A percentile compares a stretch with the other conserved stretches of the same genome.
These are phyloP conservation scores for Mormoops blainvillei DNA, from an alignment of 2,113 vertebrate species.

Conservation along the genomic window DNA sequence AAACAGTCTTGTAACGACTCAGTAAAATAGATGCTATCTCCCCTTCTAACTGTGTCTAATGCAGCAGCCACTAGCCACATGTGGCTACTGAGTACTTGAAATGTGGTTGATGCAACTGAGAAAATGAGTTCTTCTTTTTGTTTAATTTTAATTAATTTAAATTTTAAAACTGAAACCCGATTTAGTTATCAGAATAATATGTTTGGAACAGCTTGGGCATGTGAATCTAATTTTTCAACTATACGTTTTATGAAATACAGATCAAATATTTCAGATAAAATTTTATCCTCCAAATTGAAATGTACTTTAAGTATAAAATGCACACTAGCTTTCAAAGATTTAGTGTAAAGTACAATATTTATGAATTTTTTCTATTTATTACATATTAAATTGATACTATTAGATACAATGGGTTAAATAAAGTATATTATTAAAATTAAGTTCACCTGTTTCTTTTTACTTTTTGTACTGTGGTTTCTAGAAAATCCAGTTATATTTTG, in stretches of 20 bases:
- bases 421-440: conserved; percentile 7
- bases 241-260: conserved; percentile 27
- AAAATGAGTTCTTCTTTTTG: neutral
- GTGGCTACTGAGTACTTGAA: neutral
- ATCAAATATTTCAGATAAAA: conserved; percentile 36
- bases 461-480: neutral
- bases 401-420: neutral
- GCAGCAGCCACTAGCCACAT: neutral
- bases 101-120: neutral
- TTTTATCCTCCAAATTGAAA: neutral
- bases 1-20: neutral
- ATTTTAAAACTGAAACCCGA: neutral
- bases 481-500: neutral
- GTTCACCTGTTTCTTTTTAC: neutral
- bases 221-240: conserved; percentile 12
- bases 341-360: neutral
- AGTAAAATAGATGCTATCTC: neutral
- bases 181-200: neutral
- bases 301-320: neutral
- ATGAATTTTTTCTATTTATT: neutral
- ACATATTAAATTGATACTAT: neutral
- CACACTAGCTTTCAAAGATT: neutral
- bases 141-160: conserved; percentile 24
- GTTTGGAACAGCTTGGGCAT: neutral
- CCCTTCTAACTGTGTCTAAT: neutral